These are phyloP conservation scores for Gallinago paraguaiae DNA, from an alignment of 2,113 vertebrate species.

Conservation along the genomic window DNA sequence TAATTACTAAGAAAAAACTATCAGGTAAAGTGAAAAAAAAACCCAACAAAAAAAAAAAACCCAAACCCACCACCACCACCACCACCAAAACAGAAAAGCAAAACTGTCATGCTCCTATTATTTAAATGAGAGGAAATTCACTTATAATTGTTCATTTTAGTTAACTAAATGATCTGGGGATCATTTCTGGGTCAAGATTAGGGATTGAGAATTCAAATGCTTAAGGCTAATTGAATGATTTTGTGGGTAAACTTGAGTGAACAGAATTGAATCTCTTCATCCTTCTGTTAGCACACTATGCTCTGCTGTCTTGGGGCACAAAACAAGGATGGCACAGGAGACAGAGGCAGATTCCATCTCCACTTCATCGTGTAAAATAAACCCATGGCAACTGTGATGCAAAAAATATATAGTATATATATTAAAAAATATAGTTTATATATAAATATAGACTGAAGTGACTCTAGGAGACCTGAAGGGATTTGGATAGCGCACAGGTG, in stretches of 20 bases:
- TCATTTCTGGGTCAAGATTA: neutral
- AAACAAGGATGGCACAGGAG: neutral
- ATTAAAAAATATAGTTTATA: too few species aligned
- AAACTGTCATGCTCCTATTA: neutral
- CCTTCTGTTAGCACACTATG: neutral
- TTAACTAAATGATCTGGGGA: neutral
- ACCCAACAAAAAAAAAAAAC: too few species aligned
- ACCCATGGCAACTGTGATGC: neutral
- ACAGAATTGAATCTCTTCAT: neutral
- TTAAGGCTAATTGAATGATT: neutral
- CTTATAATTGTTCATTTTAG: neutral
- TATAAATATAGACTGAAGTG: neutral
- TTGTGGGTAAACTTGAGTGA: neutral
- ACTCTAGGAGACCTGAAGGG: neutral
- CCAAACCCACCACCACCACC: too few species aligned
- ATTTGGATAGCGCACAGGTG: neutral
- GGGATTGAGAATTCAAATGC: neutral
- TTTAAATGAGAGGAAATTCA: neutral
- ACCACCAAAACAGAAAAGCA: neutral
- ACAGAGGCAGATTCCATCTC: neutral
- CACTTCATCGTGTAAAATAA: neutral
- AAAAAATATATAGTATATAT: neutral
- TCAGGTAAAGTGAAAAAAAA: neutral
- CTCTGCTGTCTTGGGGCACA: neutral
- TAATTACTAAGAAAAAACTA: neutral